A percentile compares a stretch with the other conserved stretches of the same genome.
These are phyloP conservation scores for Phoxinus dragarum DNA, from an alignment of 2,797 vertebrate genomes.

Conservation along the genomic window DNA sequence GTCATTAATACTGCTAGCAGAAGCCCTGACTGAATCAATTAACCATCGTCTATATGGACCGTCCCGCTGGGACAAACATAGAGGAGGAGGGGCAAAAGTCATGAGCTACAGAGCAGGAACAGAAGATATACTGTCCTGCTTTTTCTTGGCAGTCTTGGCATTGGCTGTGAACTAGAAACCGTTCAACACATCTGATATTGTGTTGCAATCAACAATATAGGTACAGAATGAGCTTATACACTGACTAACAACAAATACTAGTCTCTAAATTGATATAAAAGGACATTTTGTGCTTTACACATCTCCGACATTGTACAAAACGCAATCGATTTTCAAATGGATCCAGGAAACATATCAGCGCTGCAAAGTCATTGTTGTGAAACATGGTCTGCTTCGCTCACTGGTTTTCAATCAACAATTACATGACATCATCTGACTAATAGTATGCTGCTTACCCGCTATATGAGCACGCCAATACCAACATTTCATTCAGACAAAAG, in stretches of 20 bases:
- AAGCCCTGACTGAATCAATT: slow-evolving; percentile 53
- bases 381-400: neutral
- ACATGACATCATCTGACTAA: slow-evolving; percentile 20
- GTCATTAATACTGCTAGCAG: slow-evolving; percentile 55
- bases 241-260: neutral
- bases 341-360: neutral
- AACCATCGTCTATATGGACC: slow-evolving; percentile 14
- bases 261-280: neutral
- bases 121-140: slow-evolving; percentile 45
- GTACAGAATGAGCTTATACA: neutral
- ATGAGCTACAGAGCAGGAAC: slow-evolving; percentile 36
- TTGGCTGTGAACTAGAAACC: neutral
- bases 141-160: neutral
- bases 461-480: slow-evolving; percentile 3
- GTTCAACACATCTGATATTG: neutral
- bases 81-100: slow-evolving; percentile 43
- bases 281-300: neutral
- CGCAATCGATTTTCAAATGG: neutral
- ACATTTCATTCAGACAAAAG: neutral
- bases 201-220: neutral
- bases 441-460: neutral
- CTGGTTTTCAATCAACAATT: slow-evolving; percentile 1
- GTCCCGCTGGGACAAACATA: slow-evolving; percentile 36
- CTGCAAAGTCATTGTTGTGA: slow-evolving; percentile 2
- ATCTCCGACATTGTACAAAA: neutral